A percentile compares a stretch with the other conserved stretches of the same genome.
These are phyloP conservation scores for Idaea aversata DNA, from an alignment of 2,888 invertebrate genomes.

Conservation along the genomic window DNA sequence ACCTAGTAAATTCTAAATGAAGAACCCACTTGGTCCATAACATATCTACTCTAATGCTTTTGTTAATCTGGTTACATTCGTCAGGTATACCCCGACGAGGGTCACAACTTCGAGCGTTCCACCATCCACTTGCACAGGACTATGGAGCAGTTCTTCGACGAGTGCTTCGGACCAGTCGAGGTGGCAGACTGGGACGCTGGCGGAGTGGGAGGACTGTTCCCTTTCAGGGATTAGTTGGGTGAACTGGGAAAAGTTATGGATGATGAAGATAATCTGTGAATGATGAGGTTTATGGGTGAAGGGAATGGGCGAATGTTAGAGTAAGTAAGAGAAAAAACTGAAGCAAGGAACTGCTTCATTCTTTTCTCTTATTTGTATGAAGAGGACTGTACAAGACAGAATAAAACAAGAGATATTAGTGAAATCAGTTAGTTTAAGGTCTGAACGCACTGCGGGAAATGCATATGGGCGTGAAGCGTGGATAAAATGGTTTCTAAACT, in stretches of 20 bases:
- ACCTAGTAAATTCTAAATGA: too few species aligned
- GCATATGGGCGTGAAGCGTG: too few species aligned
- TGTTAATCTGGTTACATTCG: neutral
- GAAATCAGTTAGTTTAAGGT: neutral
- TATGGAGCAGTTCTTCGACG: slow-evolving; percentile 92
- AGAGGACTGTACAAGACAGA: neutral
- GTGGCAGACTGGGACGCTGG: slow-evolving; percentile 85
- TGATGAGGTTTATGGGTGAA: neutral
- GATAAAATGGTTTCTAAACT: too few species aligned
- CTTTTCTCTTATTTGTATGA: neutral
- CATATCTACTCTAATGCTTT: too few species aligned
- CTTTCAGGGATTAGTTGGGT: slow-evolving; percentile 64
- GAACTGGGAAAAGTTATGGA: too few species aligned
- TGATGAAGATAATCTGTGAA: neutral
- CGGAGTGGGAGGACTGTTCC: slow-evolving; percentile 77
- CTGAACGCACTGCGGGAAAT: too few species aligned
- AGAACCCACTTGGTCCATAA: too few species aligned
- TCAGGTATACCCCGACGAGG: slow-evolving; percentile 94
- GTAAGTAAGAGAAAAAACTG: neutral
- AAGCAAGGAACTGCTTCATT: neutral
- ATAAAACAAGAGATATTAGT: neutral
- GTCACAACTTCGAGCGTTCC: slow-evolving; percentile 86
- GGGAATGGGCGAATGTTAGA: neutral
- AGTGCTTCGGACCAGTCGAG: slow-evolving; percentile 87
- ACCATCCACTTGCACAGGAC: slow-evolving; percentile 89